Conservation (phyloP, 2,888 invertebrate species). For the Gymnoscelis rufifasciata region DNA sequence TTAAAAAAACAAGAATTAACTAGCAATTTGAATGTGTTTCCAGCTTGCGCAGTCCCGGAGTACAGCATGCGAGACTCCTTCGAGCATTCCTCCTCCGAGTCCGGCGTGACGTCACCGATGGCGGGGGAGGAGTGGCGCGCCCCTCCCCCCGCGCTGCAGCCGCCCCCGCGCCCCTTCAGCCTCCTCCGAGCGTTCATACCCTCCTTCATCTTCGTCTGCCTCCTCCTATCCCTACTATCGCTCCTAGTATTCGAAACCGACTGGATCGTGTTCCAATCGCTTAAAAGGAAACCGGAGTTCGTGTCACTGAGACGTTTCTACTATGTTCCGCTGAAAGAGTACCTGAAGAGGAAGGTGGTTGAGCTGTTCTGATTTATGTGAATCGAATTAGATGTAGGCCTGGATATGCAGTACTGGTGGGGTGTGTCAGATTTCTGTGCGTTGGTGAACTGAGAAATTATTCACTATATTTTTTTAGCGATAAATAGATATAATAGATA, state of each 20-base stretch:
- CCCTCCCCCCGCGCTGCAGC: constrained; percentile 57
- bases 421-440: background rate
- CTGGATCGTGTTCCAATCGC: constrained; percentile 82
- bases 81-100: constrained; percentile 89
- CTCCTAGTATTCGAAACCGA: constrained; percentile 89
- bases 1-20: no score
- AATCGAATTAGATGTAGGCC: constrained; percentile 17
- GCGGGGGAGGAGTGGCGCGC: constrained; percentile 48
- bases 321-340: constrained; percentile 90
- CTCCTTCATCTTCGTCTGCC: constrained; percentile 86
- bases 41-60: constrained; percentile 56
- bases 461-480: no score
- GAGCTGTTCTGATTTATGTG: constrained; percentile 77
- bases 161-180: constrained; percentile 39
- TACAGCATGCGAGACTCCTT: constrained; percentile 84
- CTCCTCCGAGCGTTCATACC: constrained; percentile 84
- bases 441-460: background rate
- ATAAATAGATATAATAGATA: no score
- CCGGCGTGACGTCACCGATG: constrained; percentile 78
- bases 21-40: constrained; percentile 31
- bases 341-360: constrained; percentile 81
- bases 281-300: constrained; percentile 88
- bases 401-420: constrained; percentile 5
- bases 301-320: constrained; percentile 86
- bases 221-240: constrained; percentile 83